phyloP scores from a whole-genome alignment of 2,888 invertebrate species.

The Parnassius apollo region DNA sequence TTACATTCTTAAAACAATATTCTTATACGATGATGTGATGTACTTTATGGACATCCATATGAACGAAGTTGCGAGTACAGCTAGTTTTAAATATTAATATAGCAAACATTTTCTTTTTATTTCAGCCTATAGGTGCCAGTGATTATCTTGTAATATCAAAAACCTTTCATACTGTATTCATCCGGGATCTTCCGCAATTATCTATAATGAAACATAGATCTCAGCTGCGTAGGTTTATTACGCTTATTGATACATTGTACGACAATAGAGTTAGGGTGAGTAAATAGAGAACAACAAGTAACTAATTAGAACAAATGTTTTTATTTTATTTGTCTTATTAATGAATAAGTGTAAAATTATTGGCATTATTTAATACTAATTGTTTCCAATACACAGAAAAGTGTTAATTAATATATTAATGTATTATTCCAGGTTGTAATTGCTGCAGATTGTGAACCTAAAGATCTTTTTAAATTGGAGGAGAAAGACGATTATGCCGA shows the following conservation, averaged over 20 bases:
- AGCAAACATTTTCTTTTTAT: slow-evolving; percentile 25
- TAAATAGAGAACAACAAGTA: slow-evolving; percentile 27
- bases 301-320: slow-evolving; percentile 22
- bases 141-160: slow-evolving; percentile 97
- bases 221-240: slow-evolving; percentile 96
- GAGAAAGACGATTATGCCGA: slow-evolving; percentile 82
- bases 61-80: no score
- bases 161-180: slow-evolving; percentile 96
- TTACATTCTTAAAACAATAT: no score
- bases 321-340: slow-evolving; percentile 8
- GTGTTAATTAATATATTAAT: background rate
- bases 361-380: no score
- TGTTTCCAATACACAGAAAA: background rate
- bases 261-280: slow-evolving; percentile 91
- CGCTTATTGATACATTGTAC: slow-evolving; percentile 97
- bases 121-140: slow-evolving; percentile 94
- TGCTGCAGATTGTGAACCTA: slow-evolving; percentile 89
- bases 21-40: no score
- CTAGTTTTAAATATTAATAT: no score
- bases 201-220: slow-evolving; percentile 87
- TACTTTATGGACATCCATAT: no score
- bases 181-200: slow-evolving; percentile 93
- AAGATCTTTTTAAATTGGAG: slow-evolving; percentile 85
- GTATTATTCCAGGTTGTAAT: slow-evolving; percentile 86
- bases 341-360: background rate